Evolutionary conservation across 2,113 vertebrate genomes (phyloP).

Genomic region (Vulpes lagopus): DNA sequence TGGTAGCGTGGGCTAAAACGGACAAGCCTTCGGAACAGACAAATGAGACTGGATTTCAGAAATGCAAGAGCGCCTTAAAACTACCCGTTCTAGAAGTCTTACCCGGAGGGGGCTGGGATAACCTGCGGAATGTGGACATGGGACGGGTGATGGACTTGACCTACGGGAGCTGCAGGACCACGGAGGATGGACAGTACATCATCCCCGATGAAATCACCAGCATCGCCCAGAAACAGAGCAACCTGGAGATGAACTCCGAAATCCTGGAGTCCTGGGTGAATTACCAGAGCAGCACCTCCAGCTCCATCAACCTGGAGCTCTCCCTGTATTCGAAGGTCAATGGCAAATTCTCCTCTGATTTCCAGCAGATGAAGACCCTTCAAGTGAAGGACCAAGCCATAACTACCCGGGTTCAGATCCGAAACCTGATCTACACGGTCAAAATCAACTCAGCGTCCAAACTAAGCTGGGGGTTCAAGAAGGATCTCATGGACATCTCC

Average conservation of each 20-base stretch:
- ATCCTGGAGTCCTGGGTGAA: slow-evolving; percentile 93
- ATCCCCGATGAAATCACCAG: slow-evolving; percentile 94
- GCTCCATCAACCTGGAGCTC: slow-evolving; percentile 90
- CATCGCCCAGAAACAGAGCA: slow-evolving; percentile 92
- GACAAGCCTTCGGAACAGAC: background rate
- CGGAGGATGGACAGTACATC: slow-evolving; percentile 93
- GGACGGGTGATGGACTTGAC: slow-evolving; percentile 92
- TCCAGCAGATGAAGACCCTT: slow-evolving; percentile 91
- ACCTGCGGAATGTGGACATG: slow-evolving; percentile 94
- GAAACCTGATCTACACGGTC: slow-evolving; percentile 93
- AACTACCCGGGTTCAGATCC: slow-evolving; percentile 92
- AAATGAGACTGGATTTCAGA: slow-evolving; percentile 76
- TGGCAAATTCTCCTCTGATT: slow-evolving; percentile 92
- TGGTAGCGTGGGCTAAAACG: rapidly evolving
- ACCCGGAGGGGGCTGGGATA: slow-evolving; percentile 96
- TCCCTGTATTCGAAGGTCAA: slow-evolving; percentile 90
- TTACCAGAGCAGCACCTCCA: slow-evolving; percentile 90
- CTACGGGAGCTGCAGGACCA: slow-evolving; percentile 92
- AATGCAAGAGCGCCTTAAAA: slow-evolving; percentile 86
- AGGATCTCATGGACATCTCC: slow-evolving; percentile 89
- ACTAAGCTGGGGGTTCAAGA: slow-evolving; percentile 89
- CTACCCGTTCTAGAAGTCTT: slow-evolving; percentile 91
- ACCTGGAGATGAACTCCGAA: slow-evolving; percentile 93
- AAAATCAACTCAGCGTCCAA: slow-evolving; percentile 88
- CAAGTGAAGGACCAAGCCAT: slow-evolving; percentile 91